Percentiles rank a stretch among this genome's conserved stretches.
Evolutionary conservation across 2,888 invertebrate species (phyloP).

Genomic region (Eupithecia vulgata): DNA sequence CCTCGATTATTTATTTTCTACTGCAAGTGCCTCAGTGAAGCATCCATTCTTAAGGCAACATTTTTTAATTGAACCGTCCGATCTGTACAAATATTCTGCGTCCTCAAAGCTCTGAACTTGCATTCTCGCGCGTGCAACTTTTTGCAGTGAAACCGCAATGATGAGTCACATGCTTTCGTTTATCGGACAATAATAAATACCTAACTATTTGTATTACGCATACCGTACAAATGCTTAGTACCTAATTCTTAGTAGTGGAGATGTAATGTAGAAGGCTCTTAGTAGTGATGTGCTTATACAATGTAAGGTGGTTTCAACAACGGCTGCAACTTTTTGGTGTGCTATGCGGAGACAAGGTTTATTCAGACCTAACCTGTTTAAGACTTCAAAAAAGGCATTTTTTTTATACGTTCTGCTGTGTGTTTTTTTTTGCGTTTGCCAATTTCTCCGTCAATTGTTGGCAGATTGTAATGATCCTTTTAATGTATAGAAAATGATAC

Average conservation of each 20-base stretch:
- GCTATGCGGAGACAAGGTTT: not conserved
- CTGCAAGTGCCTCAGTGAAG: not conserved
- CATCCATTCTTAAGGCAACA: not conserved
- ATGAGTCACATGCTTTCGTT: slow-evolving; percentile 64
- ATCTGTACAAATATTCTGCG: slow-evolving; percentile 18
- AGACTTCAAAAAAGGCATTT: too few relatives aligned
- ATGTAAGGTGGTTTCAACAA: not conserved
- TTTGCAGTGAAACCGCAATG: slow-evolving; percentile 54
- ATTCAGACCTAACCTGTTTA: too few relatives aligned
- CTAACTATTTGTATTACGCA: slow-evolving; percentile 20
- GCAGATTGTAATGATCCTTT: too few relatives aligned
- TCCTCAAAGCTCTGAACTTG: slow-evolving; percentile 35
- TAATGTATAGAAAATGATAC: too few relatives aligned
- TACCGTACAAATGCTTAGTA: slow-evolving; percentile 3
- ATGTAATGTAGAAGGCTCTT: not conserved
- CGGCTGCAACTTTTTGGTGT: not conserved
- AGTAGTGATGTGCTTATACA: not conserved
- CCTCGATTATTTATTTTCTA: not conserved
- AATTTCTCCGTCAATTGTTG: too few relatives aligned
- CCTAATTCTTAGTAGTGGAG: not conserved
- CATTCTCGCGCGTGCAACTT: slow-evolving; percentile 70
- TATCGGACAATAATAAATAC: slow-evolving; percentile 26
- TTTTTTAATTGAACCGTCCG: not conserved
- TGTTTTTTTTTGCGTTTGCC: too few relatives aligned
- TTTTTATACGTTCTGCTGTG: too few relatives aligned